Evolutionary conservation across 2,888 invertebrate genomes (phyloP).

Genomic region (Anagyrus pseudococci): DNA sequence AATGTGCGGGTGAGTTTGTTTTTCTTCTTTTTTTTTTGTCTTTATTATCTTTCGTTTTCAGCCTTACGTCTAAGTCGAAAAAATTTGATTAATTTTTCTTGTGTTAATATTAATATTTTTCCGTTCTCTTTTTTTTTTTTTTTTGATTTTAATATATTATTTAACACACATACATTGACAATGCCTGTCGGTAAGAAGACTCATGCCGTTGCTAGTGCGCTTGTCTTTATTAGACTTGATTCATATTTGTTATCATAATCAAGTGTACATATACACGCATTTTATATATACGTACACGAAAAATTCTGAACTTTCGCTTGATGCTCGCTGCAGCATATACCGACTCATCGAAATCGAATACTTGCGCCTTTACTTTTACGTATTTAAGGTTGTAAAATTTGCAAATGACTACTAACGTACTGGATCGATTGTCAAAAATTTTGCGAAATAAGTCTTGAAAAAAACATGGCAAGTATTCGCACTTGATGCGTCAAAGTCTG

Average conservation of each 20-base stretch:
- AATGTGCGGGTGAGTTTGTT: constrained; percentile 58
- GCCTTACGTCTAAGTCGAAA: constrained; percentile 35
- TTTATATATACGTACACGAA: constrained; percentile 27
- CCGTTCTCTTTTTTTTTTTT: constrained; percentile 37
- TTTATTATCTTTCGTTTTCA: constrained; percentile 28
- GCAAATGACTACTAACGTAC: too few species aligned
- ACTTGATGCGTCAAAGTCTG: constrained; percentile 19
- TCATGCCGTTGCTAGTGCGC: constrained; percentile 25
- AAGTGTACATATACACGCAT: constrained; percentile 30
- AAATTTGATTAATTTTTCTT: constrained; percentile 47
- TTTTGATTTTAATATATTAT: constrained; percentile 41
- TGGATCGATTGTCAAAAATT: too few species aligned
- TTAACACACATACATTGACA: constrained; percentile 57
- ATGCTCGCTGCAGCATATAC: constrained; percentile 25
- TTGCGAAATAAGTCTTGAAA: neutral
- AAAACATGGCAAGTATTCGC: constrained; percentile 24
- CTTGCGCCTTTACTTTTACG: constrained; percentile 12
- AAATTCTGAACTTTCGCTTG: constrained; percentile 29
- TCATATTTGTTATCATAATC: constrained; percentile 15
- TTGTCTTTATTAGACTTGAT: constrained; percentile 15
- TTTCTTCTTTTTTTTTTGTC: constrained; percentile 41
- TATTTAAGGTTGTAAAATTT: constrained; percentile 6
- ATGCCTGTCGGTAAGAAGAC: constrained; percentile 45
- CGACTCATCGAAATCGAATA: constrained; percentile 15
- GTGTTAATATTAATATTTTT: constrained; percentile 37